Conservation (phyloP, 1,140 invertebrate genomes). For the Polypedilum vanderplanki region DNA sequence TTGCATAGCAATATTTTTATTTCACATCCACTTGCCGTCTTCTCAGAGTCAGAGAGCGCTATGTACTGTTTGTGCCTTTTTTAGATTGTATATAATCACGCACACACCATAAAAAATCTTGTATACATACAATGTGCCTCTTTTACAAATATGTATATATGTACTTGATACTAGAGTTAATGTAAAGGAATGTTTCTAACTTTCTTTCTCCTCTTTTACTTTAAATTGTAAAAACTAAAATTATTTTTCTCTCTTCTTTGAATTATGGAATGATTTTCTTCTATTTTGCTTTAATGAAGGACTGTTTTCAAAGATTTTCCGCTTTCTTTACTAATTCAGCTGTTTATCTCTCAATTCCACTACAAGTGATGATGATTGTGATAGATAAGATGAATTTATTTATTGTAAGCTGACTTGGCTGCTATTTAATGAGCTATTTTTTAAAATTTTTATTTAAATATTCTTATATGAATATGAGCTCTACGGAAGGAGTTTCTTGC, state of each 20-base stretch:
- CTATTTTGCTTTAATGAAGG: too few species aligned
- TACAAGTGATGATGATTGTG: too few species aligned
- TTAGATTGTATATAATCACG: constrained; percentile 27
- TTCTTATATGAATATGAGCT: not conserved
- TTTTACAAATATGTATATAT: not conserved
- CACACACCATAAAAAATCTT: constrained; percentile 17
- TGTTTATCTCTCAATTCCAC: too few species aligned
- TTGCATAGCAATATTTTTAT: constrained; percentile 23
- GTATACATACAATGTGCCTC: constrained; percentile 6
- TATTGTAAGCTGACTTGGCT: too few species aligned
- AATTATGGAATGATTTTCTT: too few species aligned
- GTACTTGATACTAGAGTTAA: too few species aligned
- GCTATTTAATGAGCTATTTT: not conserved
- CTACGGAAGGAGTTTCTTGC: constrained; percentile 1
- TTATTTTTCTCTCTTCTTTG: not conserved
- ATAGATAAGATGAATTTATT: too few species aligned
- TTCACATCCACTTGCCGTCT: not conserved
- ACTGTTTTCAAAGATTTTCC: too few species aligned
- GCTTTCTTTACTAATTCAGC: too few species aligned
- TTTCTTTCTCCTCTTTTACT: too few species aligned
- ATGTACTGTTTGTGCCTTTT: not conserved
- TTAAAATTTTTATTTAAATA: not conserved
- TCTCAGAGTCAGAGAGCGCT: not conserved
- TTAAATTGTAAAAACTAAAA: not conserved
- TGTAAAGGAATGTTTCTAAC: too few species aligned